Evolutionary conservation across 1,140 invertebrate species (phyloP).

Genomic region (Drosophila albomicans): DNA sequence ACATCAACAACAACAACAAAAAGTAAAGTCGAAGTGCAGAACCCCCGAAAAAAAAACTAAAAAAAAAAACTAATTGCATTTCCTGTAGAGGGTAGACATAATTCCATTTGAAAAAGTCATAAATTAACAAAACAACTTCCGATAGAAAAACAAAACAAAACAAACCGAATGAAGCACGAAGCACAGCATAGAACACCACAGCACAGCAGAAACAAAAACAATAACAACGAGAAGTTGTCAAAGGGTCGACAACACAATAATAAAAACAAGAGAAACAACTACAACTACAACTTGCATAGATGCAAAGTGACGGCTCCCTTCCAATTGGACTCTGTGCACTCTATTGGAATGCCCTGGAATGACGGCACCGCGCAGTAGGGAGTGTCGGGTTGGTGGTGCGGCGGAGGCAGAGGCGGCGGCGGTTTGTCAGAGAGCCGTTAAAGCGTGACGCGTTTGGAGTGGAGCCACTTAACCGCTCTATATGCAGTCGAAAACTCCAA

Average conservation of each 20-base stretch:
- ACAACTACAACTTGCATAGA: slow-evolving; percentile 15
- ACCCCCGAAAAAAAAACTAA: slow-evolving; percentile 23
- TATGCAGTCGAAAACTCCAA: slow-evolving; percentile 24
- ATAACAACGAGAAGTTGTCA: slow-evolving; percentile 43
- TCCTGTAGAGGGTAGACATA: slow-evolving; percentile 50
- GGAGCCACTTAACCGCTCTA: slow-evolving; percentile 40
- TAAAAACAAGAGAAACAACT: slow-evolving; percentile 19
- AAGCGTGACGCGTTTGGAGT: slow-evolving; percentile 38
- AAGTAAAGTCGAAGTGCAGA: slow-evolving; percentile 30
- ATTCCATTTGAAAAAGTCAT: slow-evolving; percentile 57
- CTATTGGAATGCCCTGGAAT: slow-evolving; percentile 23
- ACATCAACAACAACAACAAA: neutral
- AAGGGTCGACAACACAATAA: slow-evolving; percentile 41
- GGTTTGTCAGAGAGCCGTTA: slow-evolving; percentile 41
- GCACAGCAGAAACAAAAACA: slow-evolving; percentile 31
- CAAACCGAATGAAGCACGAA: slow-evolving; percentile 56
- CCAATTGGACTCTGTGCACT: slow-evolving; percentile 30
- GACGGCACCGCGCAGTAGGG: neutral
- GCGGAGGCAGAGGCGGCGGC: slow-evolving; percentile 5
- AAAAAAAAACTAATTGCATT: slow-evolving; percentile 57
- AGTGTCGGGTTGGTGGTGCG: slow-evolving; percentile 11
- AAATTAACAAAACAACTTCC: slow-evolving; percentile 63
- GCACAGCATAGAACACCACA: slow-evolving; percentile 4
- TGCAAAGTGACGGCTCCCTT: slow-evolving; percentile 35
- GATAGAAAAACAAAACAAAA: slow-evolving; percentile 46